Evolutionary conservation across 2,888 invertebrate genomes (phyloP).

Genomic region (Heteromurus nitidus): DNA sequence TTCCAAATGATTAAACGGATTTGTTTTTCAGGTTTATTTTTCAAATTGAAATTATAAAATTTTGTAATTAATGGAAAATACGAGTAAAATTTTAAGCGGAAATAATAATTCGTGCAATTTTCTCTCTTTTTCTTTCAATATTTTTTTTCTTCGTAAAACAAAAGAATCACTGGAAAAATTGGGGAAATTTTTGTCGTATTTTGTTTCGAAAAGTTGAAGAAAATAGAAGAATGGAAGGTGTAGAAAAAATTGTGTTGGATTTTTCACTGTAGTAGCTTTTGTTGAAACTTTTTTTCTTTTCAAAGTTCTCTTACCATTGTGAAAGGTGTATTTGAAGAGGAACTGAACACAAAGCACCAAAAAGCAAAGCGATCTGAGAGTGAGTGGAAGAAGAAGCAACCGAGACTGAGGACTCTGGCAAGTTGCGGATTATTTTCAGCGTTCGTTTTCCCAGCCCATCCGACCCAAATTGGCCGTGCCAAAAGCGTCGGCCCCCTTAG

Average conservation of each 20-base stretch:
- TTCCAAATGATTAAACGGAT: background rate
- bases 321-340: constrained; percentile 70
- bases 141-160: constrained; percentile 8
- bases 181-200: constrained; percentile 2
- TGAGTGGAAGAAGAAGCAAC: constrained; percentile 72
- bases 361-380: constrained; percentile 73
- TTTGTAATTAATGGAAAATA: too few species aligned
- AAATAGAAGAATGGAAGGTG: constrained; percentile 48
- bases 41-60: too few species aligned
- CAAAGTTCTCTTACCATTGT: constrained; percentile 71
- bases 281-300: constrained; percentile 46
- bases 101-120: background rate
- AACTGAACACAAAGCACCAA: constrained; percentile 71
- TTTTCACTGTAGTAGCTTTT: constrained; percentile 45
- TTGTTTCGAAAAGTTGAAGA: constrained; percentile 22
- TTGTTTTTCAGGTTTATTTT: background rate
- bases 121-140: background rate
- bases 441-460: constrained; percentile 70
- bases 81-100: too few species aligned
- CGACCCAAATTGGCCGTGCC: constrained; percentile 72
- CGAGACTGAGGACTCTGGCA: constrained; percentile 71
- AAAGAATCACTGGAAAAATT: constrained; percentile 43
- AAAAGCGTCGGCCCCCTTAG: constrained; percentile 71
- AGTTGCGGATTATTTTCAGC: constrained; percentile 71
- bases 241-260: too few species aligned